Evolutionary conservation across 2,888 invertebrate species (phyloP), one percentile per base, ranked within the genome.

Genomic region (Frankliniella intonsa): DNA sequence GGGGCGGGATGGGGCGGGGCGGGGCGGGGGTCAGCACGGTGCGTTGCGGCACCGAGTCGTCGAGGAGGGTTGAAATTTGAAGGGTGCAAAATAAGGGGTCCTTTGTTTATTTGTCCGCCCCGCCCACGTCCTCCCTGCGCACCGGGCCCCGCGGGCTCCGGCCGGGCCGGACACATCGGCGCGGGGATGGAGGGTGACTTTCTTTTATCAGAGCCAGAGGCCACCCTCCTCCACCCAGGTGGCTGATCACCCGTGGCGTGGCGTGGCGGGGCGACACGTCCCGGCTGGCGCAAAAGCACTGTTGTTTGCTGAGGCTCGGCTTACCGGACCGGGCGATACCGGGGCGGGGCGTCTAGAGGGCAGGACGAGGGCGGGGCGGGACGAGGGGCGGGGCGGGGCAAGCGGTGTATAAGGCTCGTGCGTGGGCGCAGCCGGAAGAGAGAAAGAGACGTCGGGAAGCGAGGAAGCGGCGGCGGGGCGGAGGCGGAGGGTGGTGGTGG

Each of bases 41-140:
- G 62, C 17, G 62, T 62, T 62, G 62, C 62, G 3, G 55, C 55
- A 17, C 14, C 17, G 62, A 14, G 62, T 62, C 62, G 55, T 55
- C 55, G 9, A 12, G 55, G 55, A 55, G 55, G 22, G 69, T 69
- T 69, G n/a, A 3, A 69, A 69, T 22, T 69, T 69, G 19, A 22
- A 55, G 69, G 69, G 69, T 69, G 69, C 22, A 69, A 69, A 69
- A 69, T 69, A 22, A 22, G 69, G 22, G 69, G 69, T 22, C 69
- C 25, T 76, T 76, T 76, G 69, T 76, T 76, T 76, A 22, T 76
- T 25, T 25, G 25, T 10, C 9, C 3, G 55, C 14, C 14, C 55
- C 14, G 55, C 14, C 55, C 11, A 1, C 55, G 55, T 11, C 55
- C 55, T 14, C 55, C 14, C 11, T 2, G 55, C 14, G 55, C 55